Evolutionary conservation across 2,888 invertebrate species (phyloP).

Genomic region (Acanthosoma haemorrhoidale): DNA sequence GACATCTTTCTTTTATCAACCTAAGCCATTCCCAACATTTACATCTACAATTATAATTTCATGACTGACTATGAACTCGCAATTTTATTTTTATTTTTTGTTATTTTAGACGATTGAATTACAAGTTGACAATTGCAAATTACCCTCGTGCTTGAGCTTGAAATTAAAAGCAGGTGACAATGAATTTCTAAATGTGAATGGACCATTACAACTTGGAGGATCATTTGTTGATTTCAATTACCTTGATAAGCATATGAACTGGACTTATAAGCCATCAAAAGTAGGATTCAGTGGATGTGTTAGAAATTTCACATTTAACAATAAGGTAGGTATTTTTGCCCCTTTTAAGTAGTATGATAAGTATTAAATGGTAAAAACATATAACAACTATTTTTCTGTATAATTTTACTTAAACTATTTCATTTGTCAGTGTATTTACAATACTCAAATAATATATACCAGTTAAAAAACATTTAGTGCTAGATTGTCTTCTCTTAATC

Average conservation of each 20-base stretch:
- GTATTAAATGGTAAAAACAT: no score
- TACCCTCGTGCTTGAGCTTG: conserved; percentile 64
- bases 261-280: conserved; percentile 64
- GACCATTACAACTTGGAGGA: conserved; percentile 82
- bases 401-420: not conserved
- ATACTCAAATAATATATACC: not conserved
- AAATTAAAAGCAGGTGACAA: conserved; percentile 65
- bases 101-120: conserved; percentile 58
- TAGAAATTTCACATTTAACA: conserved; percentile 81
- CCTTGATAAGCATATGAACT: conserved; percentile 59
- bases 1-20: no score
- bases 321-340: conserved; percentile 51
- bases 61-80: no score
- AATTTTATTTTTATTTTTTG: conserved; percentile 19
- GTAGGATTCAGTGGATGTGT: conserved; percentile 83
- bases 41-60: no score
- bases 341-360: no score
- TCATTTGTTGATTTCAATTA: conserved; percentile 60
- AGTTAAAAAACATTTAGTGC: not conserved
- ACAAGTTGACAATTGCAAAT: conserved; percentile 69
- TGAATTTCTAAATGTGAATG: conserved; percentile 71
- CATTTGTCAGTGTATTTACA: not conserved
- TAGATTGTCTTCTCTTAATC: conserved; percentile 15
- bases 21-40: no score
- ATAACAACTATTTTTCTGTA: not conserved